Evolutionary conservation across 1,140 invertebrate genomes (phyloP).

Genomic region (Thaumetopoea pityocampa): DNA sequence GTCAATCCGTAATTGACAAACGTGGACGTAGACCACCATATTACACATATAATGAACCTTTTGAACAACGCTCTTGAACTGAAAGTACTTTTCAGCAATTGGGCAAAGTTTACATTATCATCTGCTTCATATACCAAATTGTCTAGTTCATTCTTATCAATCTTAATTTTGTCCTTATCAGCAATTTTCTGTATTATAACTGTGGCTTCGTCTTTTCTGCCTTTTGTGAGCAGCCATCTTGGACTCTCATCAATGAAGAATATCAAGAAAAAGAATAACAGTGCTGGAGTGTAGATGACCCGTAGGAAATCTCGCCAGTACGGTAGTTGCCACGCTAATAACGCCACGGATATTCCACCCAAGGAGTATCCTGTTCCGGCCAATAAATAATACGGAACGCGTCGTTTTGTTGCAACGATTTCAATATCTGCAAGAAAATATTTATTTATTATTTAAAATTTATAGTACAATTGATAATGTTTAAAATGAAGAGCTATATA

Average conservation of each 20-base stretch:
- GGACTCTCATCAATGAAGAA: conserved; percentile 57
- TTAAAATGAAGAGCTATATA: no score
- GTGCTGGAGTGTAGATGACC: conserved; percentile 41
- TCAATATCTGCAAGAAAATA: conserved; percentile 46
- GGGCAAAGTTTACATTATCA: conserved; percentile 16
- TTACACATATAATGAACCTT: conserved; percentile 76
- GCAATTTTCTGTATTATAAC: conserved; percentile 42
- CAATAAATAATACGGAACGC: conserved; percentile 30
- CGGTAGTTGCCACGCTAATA: conserved; percentile 36
- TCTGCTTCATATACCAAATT: conserved; percentile 34
- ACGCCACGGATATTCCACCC: conserved; percentile 27
- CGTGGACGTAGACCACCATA: conserved; percentile 83
- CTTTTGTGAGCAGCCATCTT: conserved; percentile 82
- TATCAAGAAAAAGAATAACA: conserved; percentile 41
- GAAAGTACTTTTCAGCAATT: conserved; percentile 40
- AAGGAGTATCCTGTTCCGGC: conserved; percentile 26
- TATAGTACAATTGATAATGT: no score
- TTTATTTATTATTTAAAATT: no score
- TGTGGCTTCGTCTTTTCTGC: conserved; percentile 39
- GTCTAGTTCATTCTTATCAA: conserved; percentile 36
- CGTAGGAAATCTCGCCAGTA: conserved; percentile 51
- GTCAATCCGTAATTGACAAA: conserved; percentile 88
- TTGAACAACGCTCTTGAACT: conserved; percentile 35
- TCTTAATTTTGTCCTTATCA: conserved; percentile 37
- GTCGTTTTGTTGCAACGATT: conserved; percentile 39